These are phyloP conservation scores for Desmophyllum pertusum DNA, from an alignment of 92 coral and sea anemone species.

Conservation along the genomic window DNA sequence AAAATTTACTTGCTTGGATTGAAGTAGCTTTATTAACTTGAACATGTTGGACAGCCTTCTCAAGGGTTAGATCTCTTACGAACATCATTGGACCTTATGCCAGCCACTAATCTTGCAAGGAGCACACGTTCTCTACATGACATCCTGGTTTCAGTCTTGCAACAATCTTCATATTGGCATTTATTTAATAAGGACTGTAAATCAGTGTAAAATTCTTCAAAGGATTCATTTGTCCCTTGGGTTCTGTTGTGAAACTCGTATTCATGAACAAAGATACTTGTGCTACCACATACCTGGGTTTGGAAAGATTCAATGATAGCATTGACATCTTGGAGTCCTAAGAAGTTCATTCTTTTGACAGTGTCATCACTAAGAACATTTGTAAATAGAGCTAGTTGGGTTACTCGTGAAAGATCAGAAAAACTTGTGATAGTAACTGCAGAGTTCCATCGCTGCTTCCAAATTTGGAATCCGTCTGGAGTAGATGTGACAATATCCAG, in stretches of 20 bases:
- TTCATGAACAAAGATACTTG: constrained; percentile 44
- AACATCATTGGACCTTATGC: constrained; percentile 44
- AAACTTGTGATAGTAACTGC: constrained; percentile 14
- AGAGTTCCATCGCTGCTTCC: constrained; percentile 48
- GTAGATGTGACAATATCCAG: constrained; percentile 9
- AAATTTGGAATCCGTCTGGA: constrained; percentile 31
- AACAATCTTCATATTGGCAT: constrained; percentile 37
- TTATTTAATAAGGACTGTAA: constrained; percentile 40
- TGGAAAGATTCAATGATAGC: constrained; percentile 33
- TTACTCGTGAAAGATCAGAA: constrained; percentile 27
- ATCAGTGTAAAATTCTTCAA: constrained; percentile 43
- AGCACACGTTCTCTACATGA: constrained; percentile 37
- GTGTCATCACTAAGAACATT: constrained; percentile 37
- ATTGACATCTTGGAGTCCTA: constrained; percentile 20
- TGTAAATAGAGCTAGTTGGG: constrained; percentile 34
- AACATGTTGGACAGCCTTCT: too few species aligned
- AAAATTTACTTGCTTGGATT: too few species aligned
- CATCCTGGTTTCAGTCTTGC: constrained; percentile 22
- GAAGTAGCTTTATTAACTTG: too few species aligned
- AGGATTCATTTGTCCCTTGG: constrained; percentile 32
- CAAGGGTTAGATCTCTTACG: too few species aligned
- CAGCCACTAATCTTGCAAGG: constrained; percentile 40
- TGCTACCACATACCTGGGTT: constrained; percentile 37
- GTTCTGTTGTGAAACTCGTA: too few species aligned
- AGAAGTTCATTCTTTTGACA: constrained; percentile 35